Evolutionary conservation across 2,113 vertebrate genomes (phyloP).

Genomic region (Grus americana): DNA sequence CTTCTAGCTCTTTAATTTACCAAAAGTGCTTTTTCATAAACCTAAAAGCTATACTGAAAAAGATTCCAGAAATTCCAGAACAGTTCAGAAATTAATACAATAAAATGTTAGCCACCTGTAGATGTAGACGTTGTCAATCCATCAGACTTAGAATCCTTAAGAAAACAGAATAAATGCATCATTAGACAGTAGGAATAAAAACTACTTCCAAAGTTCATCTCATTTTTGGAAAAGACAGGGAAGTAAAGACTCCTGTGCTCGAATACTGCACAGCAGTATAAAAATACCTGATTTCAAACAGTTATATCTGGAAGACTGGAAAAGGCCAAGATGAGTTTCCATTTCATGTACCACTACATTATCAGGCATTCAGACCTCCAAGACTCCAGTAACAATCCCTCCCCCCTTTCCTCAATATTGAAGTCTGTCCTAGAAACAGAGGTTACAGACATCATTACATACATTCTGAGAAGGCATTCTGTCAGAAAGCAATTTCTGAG

Average conservation of each 20-base stretch:
- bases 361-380: neutral
- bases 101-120: constrained; percentile 79
- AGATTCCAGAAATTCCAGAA: neutral
- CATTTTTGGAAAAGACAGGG: neutral
- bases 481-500: neutral
- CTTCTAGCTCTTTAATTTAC: neutral
- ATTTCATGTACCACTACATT: neutral
- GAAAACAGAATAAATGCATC: constrained; percentile 39
- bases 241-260: neutral
- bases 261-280: neutral
- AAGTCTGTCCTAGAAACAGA: constrained; percentile 14
- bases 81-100: neutral
- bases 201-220: neutral
- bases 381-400: neutral
- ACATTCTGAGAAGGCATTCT: neutral
- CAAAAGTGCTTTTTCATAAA: neutral
- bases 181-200: constrained; percentile 27
- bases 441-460: neutral
- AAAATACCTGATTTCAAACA: neutral
- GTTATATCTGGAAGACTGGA: neutral
- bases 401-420: neutral
- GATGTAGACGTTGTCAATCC: constrained; percentile 79
- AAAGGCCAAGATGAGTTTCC: constrained; percentile 7
- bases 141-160: constrained; percentile 81
- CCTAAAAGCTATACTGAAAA: neutral